These are phyloP conservation scores for Tragelaphus strepsiceros DNA, from an alignment of 2,113 vertebrate species.

Conservation along the genomic window DNA sequence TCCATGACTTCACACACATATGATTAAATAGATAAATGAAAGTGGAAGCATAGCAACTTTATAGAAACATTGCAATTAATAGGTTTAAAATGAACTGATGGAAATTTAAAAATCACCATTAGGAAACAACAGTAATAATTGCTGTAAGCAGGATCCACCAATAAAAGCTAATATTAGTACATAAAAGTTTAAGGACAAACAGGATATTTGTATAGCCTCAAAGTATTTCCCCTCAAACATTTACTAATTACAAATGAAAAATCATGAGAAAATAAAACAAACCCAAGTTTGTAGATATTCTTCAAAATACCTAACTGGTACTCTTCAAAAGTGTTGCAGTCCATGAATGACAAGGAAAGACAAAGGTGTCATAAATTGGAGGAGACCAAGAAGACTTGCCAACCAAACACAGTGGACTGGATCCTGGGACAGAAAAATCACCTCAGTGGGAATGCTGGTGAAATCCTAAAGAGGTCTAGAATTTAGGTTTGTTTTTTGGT, in stretches of 20 bases:
- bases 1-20: background rate
- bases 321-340: background rate
- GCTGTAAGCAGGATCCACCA: background rate
- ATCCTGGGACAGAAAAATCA: no score
- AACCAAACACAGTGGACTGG: accelerated
- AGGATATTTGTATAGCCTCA: background rate
- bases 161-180: background rate
- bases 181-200: background rate
- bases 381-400: background rate
- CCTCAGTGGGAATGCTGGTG: background rate
- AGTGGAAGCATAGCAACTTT: background rate
- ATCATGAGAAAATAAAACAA: background rate
- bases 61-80: background rate
- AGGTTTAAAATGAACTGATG: no score
- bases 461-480: background rate
- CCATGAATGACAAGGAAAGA: background rate
- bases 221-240: background rate
- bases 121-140: background rate
- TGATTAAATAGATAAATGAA: background rate
- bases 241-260: background rate
- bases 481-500: background rate
- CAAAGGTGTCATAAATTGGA: background rate
- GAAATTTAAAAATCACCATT: background rate
- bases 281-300: no score
- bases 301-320: background rate